Percentiles rank a stretch among this genome's conserved stretches.
Evolutionary conservation across 2,113 vertebrate genomes (phyloP).

Genomic region (Lonchura striata): DNA sequence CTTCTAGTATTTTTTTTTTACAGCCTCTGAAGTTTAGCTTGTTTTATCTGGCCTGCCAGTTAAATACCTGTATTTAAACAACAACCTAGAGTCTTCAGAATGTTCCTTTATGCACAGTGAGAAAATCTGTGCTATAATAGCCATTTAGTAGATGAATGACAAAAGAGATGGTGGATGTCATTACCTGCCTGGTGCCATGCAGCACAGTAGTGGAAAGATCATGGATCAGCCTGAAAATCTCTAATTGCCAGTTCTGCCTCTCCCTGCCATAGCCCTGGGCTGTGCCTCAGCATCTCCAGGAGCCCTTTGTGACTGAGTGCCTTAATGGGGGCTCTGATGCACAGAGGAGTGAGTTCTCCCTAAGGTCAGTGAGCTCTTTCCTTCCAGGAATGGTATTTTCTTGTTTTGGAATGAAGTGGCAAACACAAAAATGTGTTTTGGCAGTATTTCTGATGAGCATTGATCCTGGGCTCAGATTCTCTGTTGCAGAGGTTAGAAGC

Average conservation of each 20-base stretch:
- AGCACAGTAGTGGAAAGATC: background rate
- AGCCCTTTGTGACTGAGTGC: background rate
- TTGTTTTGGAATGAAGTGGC: background rate
- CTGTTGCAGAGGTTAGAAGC: conserved; percentile 2
- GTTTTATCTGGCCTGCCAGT: background rate
- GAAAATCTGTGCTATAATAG: background rate
- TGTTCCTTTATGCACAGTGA: background rate
- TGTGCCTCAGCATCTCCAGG: background rate
- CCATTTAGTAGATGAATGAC: background rate
- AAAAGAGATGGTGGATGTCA: background rate
- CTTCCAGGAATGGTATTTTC: background rate
- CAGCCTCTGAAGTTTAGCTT: background rate
- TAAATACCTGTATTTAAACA: background rate
- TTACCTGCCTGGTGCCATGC: background rate
- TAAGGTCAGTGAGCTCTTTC: background rate
- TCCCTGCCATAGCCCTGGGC: background rate
- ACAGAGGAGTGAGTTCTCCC: background rate
- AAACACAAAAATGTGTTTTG: background rate
- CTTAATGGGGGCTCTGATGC: background rate
- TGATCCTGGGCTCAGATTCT: background rate
- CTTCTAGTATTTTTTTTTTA: background rate
- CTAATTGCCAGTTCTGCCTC: background rate
- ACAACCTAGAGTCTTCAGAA: background rate
- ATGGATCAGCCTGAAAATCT: background rate
- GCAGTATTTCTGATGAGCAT: background rate